Conservation (phyloP, 2,113 vertebrate genomes). For the Phrynosoma platyrhinos region DNA sequence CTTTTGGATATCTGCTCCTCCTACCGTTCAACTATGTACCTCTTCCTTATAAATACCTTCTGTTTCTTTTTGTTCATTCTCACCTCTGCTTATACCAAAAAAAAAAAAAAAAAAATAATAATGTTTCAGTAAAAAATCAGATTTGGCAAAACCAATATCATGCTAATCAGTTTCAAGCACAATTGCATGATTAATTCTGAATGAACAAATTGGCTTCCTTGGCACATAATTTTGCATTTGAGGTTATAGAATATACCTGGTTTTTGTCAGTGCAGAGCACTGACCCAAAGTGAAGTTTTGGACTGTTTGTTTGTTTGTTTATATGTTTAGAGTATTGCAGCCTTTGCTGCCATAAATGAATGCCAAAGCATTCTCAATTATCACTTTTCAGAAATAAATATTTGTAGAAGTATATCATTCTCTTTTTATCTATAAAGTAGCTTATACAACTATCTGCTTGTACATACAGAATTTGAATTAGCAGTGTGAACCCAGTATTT, state of each 20-base stretch:
- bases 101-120: background rate
- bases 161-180: background rate
- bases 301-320: background rate
- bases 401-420: slow-evolving; percentile 45
- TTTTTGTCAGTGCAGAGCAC: background rate
- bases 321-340: background rate
- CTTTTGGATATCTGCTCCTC: background rate
- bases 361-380: slow-evolving; percentile 42
- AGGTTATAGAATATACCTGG: accelerated
- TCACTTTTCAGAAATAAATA: slow-evolving; percentile 64
- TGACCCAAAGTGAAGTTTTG: background rate
- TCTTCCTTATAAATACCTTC: background rate
- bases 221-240: background rate
- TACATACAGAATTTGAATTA: background rate
- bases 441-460: background rate
- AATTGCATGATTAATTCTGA: background rate
- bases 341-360: slow-evolving; percentile 1
- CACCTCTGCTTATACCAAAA: background rate
- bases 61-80: background rate
- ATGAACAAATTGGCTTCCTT: background rate
- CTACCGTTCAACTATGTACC: background rate
- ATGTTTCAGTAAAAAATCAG: background rate
- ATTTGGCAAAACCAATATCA: background rate
- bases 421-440: background rate
- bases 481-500: background rate